phyloP scores from a whole-genome alignment of 2,113 vertebrate genomes.

The Misgurnus anguillicaudatus region DNA sequence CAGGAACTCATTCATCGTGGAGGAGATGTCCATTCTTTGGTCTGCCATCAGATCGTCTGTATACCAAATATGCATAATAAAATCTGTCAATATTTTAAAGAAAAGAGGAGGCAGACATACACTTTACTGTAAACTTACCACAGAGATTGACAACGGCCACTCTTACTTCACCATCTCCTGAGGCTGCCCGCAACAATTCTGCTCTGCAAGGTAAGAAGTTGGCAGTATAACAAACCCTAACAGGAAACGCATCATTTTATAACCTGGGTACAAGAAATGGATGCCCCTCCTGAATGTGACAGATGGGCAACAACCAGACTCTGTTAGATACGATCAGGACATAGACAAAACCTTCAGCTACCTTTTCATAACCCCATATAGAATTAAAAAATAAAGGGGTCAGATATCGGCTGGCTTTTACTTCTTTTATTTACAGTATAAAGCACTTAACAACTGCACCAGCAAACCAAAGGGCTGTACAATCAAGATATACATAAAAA shows the following conservation, averaged over 20 bases:
- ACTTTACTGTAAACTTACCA: constrained; percentile 45
- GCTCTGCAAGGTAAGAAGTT: constrained; percentile 27
- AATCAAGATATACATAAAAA: no score
- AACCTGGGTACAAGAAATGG: neutral
- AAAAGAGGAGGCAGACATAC: neutral
- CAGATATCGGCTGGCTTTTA: no score
- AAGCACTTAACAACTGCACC: no score
- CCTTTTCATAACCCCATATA: neutral
- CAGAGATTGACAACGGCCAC: constrained; percentile 49
- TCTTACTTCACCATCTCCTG: constrained; percentile 41
- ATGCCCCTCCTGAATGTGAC: neutral
- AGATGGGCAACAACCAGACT: neutral
- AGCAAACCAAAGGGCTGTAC: no score
- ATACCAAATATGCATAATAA: no score
- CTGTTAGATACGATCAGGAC: neutral
- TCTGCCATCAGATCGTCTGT: constrained; percentile 95
- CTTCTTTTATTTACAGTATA: no score
- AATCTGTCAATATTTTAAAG: neutral
- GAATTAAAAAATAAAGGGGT: no score
- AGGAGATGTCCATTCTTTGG: constrained; percentile 99
- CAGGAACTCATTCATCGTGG: constrained; percentile 98
- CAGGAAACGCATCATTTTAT: constrained; percentile 4
- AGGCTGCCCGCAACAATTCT: neutral
- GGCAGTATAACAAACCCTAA: neutral
- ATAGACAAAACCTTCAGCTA: neutral